Conservation (phyloP, 2,113 vertebrate species). For the Mystacornis crossleyi region DNA sequence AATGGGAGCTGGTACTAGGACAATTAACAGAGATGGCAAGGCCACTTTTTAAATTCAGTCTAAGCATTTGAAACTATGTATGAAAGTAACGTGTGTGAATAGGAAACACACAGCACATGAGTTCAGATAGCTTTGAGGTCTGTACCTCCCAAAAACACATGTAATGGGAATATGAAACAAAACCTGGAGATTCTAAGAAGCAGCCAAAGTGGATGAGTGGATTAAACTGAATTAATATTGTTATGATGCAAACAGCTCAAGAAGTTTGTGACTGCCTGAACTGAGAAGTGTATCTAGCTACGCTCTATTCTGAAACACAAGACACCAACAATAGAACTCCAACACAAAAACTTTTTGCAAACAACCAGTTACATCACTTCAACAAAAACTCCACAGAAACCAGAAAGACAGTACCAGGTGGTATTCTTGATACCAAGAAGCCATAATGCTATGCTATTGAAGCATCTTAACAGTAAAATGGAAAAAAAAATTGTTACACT, state of each 20-base stretch:
- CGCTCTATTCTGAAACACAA: not conserved
- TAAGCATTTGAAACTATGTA: not conserved
- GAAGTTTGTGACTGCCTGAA: not conserved
- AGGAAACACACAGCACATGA: not conserved
- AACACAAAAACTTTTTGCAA: not conserved
- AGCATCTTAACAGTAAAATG: not conserved
- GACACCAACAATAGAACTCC: not conserved
- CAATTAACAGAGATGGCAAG: not conserved
- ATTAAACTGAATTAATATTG: constrained; percentile 31
- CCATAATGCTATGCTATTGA: not conserved
- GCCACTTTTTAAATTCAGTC: not conserved
- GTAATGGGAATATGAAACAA: not conserved
- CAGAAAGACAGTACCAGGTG: not conserved
- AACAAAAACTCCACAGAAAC: not conserved
- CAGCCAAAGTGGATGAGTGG: not conserved
- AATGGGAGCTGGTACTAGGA: not conserved
- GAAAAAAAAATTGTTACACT: not conserved
- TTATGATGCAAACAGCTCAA: not conserved
- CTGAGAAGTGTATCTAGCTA: not conserved
- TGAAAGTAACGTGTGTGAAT: not conserved
- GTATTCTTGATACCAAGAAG: constrained; percentile 10
- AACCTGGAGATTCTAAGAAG: not conserved
- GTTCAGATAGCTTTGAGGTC: not conserved
- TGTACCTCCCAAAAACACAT: not conserved
- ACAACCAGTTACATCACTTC: not conserved